Conservation (phyloP, 2,888 invertebrate species). For the Saturnia japonica region DNA sequence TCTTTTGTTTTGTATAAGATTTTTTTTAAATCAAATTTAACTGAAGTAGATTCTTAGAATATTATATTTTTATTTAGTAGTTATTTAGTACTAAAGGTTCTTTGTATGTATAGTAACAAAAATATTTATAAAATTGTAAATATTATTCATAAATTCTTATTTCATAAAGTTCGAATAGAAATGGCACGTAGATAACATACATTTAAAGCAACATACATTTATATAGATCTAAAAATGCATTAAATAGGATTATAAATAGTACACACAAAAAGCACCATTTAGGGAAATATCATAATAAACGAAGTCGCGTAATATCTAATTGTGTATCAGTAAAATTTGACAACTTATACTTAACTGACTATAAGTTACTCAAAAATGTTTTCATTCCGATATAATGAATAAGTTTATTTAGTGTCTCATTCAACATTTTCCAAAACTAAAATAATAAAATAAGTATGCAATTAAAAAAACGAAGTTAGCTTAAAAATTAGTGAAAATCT, state of each 20-base stretch:
- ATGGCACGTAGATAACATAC: background rate
- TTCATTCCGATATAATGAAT: background rate
- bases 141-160: background rate
- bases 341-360: background rate
- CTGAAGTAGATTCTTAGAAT: background rate
- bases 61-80: background rate
- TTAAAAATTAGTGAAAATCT: constrained; percentile 22
- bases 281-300: background rate
- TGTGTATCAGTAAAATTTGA: background rate
- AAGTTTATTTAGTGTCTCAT: background rate
- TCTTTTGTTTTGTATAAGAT: too few species aligned
- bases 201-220: background rate
- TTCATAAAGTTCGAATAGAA: background rate
- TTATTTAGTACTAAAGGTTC: background rate
- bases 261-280: background rate
- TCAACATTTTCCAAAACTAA: background rate
- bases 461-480: background rate
- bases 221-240: background rate
- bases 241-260: background rate
- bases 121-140: background rate
- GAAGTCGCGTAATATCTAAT: background rate
- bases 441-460: background rate
- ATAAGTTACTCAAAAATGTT: background rate
- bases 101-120: background rate
- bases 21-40: background rate